Conservation (phyloP, 2,888 invertebrate genomes). For the Nineta flava region DNA sequence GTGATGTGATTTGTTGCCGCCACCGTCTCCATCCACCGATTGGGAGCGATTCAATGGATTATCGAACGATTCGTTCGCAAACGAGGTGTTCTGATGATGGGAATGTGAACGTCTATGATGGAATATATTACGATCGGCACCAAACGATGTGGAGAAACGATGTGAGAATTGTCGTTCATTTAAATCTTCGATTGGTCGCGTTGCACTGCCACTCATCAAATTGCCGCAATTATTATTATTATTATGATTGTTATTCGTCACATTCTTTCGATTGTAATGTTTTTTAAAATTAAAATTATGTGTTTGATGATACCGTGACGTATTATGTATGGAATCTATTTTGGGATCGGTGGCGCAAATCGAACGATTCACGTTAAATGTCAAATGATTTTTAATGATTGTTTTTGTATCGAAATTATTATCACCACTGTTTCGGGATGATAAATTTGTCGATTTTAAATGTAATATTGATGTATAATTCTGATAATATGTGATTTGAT, state of each 20-base stretch:
- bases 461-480: background rate
- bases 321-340: constrained; percentile 1
- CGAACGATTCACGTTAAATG: background rate
- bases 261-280: constrained; percentile 5
- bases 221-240: too few relatives aligned
- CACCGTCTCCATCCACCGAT: background rate
- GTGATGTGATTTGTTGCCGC: background rate
- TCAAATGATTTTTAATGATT: background rate
- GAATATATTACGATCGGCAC: constrained; percentile 1
- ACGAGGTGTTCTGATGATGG: constrained; percentile 7
- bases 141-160: constrained; percentile 6
- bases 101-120: constrained; percentile 8
- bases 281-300: constrained; percentile 3
- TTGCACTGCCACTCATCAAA: background rate
- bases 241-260: constrained; percentile 6
- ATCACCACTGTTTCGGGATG: background rate
- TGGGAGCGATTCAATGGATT: constrained; percentile 3
- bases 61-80: constrained; percentile 5
- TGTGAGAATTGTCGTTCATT: constrained; percentile 7
- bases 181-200: background rate
- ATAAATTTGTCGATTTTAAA: background rate
- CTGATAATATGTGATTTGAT: background rate
- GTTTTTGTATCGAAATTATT: constrained; percentile 2
- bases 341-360: background rate
- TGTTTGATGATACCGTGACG: background rate